Evolutionary conservation across 2,797 vertebrate species (phyloP), one percentile per base, ranked within the genome.

Genomic region (Characodon lateralis): DNA sequence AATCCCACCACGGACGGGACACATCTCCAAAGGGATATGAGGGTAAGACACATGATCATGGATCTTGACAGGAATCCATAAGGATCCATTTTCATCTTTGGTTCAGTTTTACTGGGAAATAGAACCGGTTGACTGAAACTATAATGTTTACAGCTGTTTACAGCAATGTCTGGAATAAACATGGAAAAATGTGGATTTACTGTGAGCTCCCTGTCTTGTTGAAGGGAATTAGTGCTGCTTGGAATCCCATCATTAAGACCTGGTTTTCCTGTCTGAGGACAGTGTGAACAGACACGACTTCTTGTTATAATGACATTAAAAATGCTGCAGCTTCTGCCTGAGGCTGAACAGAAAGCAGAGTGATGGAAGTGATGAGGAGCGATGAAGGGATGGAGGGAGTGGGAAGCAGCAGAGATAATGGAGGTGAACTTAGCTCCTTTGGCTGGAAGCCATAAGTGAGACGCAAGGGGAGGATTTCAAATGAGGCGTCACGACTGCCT

Each of bases 11-110:
- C 86, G 96, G 96, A 72, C 96, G 97, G 72, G 98, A 99, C 94
- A 95, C 96, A 84, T 98, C 98, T 79, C 98, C 98, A 56, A 99
- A 97, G 95, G 97, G 97, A 94, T 98, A 96, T 85, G 98, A 99
- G 65, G 97, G 98, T 98, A 94, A 94, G 96, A 18, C 6, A 71
- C 61, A 31, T 0, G 14, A 4, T 24, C 78, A 24, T 22, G 20
- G 53, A 55, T 12, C 46, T 8, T 48, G 46, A 12, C 46, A 48
- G 46, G 12, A 48, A 48, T 7, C 46, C 12, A 12, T 48, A 50
- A 13, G 48, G 48, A 13, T 24, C 55, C 55, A n/a, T 26, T 26
- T 72, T 76, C 79, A 56, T 70, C 56, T 5, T 71, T 78, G 70
- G 73, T 13, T 79, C 80, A 22, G 53, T 55, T 55, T 55, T 53